Evolutionary conservation across 2,113 vertebrate species (phyloP).

Genomic region (Aramus guarauna): DNA sequence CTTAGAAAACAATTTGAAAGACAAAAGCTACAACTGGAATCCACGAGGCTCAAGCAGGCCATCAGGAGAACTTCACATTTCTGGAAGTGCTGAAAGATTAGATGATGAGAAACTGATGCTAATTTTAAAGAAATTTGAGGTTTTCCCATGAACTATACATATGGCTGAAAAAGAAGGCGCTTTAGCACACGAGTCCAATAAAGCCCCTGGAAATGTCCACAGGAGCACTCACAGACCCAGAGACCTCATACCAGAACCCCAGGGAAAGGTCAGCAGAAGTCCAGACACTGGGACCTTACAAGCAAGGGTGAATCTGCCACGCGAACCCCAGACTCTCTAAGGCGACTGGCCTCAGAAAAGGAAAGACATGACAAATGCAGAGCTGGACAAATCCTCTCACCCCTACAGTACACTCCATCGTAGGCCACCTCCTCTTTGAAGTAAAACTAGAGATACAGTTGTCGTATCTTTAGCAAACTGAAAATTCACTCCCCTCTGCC

Average conservation of each 20-base stretch:
- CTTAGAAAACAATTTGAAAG: neutral
- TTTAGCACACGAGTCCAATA: neutral
- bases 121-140: neutral
- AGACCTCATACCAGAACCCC: neutral
- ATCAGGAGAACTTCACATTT: neutral
- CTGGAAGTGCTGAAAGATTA: neutral
- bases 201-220: neutral
- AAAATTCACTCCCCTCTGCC: neutral
- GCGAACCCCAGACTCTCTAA: fast-evolving
- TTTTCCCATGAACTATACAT: neutral
- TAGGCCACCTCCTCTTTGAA: neutral
- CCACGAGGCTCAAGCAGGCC: neutral
- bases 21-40: neutral
- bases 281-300: neutral
- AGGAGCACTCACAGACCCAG: neutral
- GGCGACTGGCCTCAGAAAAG: fast-evolving
- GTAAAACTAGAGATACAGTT: neutral
- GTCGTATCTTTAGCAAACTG: neutral
- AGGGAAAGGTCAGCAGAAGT: neutral
- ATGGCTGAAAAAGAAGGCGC: neutral
- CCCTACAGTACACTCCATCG: neutral
- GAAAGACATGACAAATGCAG: neutral
- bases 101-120: neutral
- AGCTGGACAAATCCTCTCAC: neutral
- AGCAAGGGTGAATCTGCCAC: fast-evolving